A percentile compares a stretch with the other conserved stretches of the same genome.
Evolutionary conservation across 1,140 invertebrate genomes (phyloP).

Genomic region (Sitophilus oryzae): DNA sequence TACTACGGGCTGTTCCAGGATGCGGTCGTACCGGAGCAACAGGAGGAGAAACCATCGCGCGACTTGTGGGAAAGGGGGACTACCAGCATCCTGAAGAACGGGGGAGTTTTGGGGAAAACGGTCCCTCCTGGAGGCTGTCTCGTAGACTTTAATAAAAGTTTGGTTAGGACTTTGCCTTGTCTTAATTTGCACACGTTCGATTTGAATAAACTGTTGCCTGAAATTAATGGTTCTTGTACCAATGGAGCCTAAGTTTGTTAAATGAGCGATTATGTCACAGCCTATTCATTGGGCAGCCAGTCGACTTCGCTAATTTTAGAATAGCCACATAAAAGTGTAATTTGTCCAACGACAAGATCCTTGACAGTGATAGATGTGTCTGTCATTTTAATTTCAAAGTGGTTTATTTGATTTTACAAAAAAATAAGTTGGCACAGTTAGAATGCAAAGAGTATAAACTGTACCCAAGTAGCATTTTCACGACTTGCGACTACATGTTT

Average conservation of each 20-base stretch:
- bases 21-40: conserved; percentile 24
- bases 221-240: conserved; percentile 21
- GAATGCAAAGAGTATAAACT: too few relatives aligned
- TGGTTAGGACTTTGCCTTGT: conserved; percentile 16
- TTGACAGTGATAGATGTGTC: too few relatives aligned
- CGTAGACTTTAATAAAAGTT: conserved; percentile 20
- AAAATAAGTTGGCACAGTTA: too few relatives aligned
- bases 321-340: too few relatives aligned
- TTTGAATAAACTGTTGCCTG: conserved; percentile 29
- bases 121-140: background rate
- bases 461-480: too few relatives aligned
- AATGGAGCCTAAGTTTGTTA: background rate
- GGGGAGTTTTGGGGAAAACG: conserved; percentile 23
- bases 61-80: conserved; percentile 28
- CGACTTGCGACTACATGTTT: too few relatives aligned
- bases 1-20: conserved; percentile 14
- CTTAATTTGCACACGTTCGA: conserved; percentile 23
- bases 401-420: too few relatives aligned
- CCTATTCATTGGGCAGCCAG: too few relatives aligned
- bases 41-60: conserved; percentile 26
- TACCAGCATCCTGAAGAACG: conserved; percentile 31
- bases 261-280: too few relatives aligned
- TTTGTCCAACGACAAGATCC: too few relatives aligned
- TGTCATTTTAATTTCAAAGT: too few relatives aligned
- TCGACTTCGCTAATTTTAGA: too few relatives aligned